Evolutionary conservation across 1,140 invertebrate species (phyloP), one percentile per base, ranked within the genome.

Genomic region (Hyphantria cunea): DNA sequence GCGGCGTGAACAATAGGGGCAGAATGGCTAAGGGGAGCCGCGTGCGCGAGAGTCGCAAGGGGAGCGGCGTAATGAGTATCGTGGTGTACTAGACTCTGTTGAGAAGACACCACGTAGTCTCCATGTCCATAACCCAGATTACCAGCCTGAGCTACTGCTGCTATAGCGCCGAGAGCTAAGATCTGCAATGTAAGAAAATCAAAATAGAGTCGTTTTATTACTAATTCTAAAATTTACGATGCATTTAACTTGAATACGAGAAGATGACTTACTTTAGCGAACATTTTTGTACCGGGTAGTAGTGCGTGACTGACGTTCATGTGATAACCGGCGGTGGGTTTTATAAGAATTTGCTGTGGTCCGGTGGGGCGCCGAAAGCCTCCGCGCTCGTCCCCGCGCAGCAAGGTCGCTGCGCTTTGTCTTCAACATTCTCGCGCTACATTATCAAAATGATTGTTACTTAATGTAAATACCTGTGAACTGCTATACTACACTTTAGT

Each of bases 371-470:
- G 78, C 66, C 71, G 76, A 79, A 66, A 77, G 68, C 68, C 61
- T 67, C 64, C 60, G 66, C 65, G 72, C 64, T 65, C 73, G 76
- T 80, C 77, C 72, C 74, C 73, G 64, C 73, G 61, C 49, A 45
- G 64, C 82, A 88, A 90, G 87, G 85, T 85, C 84, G 69, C 33
- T 34, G 61, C 66, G 72, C 84, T 87, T 86, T 89, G 84, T 86
- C 72, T 86, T 83, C 66, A 67, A 73, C 77, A 74, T 80, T 85
- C 82, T 81, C 76, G 76, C 60, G 75, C 78, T 79, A 81, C 78
- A 78, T 71, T 78, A 82, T 76, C 74, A 78, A 75, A 84, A 81
- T 76, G 67, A 80, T 82, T 72, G 75, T 83, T 89, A 80, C 78
- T 82, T 82, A 86, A 84, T 66, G 74, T 75, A 82, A 78, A 78